Evolutionary conservation across 1,140 invertebrate species (phyloP).

Genomic region (Mactra quadrangularis): DNA sequence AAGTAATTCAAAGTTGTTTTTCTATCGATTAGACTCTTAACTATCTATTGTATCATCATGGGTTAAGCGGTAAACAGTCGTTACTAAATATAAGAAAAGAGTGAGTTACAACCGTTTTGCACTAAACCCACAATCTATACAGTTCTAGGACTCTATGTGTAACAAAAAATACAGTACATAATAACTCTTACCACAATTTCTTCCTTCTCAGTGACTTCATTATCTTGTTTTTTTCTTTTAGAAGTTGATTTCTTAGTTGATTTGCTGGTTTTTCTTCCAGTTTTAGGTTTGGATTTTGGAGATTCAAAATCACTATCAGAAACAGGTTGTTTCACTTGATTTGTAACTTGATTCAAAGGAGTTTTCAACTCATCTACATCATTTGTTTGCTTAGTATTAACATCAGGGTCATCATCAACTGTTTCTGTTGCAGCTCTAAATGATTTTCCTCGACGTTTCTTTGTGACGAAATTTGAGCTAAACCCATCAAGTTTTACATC

Average conservation of each 20-base stretch:
- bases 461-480: not conserved
- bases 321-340: not conserved
- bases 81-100: too few species aligned
- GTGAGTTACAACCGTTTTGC: too few species aligned
- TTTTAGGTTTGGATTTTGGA: not conserved
- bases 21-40: too few species aligned
- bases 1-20: too few species aligned
- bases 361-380: not conserved
- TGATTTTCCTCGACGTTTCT: constrained; percentile 1
- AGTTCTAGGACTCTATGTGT: too few species aligned
- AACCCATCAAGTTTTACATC: not conserved
- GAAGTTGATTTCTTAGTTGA: constrained; percentile 42
- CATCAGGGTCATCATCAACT: constrained; percentile 6
- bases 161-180: too few species aligned
- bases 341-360: too few species aligned
- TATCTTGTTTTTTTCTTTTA: constrained; percentile 17
- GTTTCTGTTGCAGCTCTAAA: not conserved
- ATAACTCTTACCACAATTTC: too few species aligned
- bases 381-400: not conserved
- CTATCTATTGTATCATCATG: too few species aligned
- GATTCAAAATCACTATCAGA: not conserved
- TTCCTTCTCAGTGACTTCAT: not conserved
- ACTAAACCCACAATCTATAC: too few species aligned
- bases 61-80: too few species aligned
- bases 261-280: constrained; percentile 6